Base-by-base conservation (phyloP, 2,797 vertebrate genomes). In the Myotis daubentonii region DNA sequence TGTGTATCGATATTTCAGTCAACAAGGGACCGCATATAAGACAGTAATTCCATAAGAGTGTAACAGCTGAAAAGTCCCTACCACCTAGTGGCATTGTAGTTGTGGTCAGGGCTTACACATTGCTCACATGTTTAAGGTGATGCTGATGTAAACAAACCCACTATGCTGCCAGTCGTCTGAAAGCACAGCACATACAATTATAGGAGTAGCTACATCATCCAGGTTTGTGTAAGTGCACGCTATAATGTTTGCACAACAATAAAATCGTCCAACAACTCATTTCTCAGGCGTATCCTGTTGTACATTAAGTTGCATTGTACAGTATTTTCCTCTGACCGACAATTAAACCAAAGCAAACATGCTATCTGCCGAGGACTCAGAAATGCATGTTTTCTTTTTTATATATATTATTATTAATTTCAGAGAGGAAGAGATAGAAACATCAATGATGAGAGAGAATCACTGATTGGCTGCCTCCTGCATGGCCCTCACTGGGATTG, bases 311-410 rank as follows among this genome's bases (percentile, higher is more conserved):
- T 82, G 30, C 19, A 9, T 82, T 82, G 57, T 82, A 65, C 80
- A 82, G 5, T 30, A 25, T 70, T 91, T 87, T 65, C 28, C 38
- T 90, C 51, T n/a, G 57, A 71, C 51, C 23, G 8, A 55, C n/a
- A 68, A 91, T 81, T 72, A 91, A 93, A 90, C 41, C 33, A 55
- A 92, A 74, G 55, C 28, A 65, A 86, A 74, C 33, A 78, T 1
- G 2, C 23, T 76, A 17, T 25, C 38, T 47, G 10, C 36, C 49
- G 33, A 36, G 51, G 53, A 82, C 57, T 41, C 60, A 71, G 36
- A 57, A 82, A 78, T 36, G 28, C 36, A 16, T 53, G 41, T 88
- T 89, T 91, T 81, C 79, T 83, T 81, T 62, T 62, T 30, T 13
- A 13, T 15, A 62, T 28, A 62, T 62, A 62, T 28, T 30, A 60